These are phyloP conservation scores for Chrysopilus asiliformis DNA, from an alignment of 2,888 invertebrate species.

Conservation along the genomic window DNA sequence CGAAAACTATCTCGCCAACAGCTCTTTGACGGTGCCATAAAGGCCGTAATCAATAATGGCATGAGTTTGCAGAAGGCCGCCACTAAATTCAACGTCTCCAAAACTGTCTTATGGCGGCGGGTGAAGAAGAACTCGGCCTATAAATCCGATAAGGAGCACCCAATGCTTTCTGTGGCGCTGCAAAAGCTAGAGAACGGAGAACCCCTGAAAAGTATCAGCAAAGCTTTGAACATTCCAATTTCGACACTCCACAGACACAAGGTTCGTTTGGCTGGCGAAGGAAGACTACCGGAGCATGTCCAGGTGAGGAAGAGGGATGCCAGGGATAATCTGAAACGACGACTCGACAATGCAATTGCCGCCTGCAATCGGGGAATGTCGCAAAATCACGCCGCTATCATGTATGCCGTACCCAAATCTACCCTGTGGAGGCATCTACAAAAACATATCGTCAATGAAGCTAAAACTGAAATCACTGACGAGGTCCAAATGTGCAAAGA, in stretches of 20 bases:
- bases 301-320: conserved; percentile 28
- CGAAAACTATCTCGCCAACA: no score
- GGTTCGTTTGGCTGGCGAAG: conserved; percentile 29
- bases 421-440: conserved; percentile 35
- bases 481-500: no score
- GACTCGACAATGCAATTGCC: conserved; percentile 30
- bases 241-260: conserved; percentile 35
- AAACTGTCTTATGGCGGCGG: conserved; percentile 34
- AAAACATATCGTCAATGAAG: conserved; percentile 15
- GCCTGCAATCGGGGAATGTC: conserved; percentile 34
- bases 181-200: conserved; percentile 31
- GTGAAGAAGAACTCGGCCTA: conserved; percentile 31
- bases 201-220: conserved; percentile 32
- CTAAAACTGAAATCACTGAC: no score
- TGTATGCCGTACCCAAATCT: conserved; percentile 34
- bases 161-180: conserved; percentile 27
- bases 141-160: conserved; percentile 29
- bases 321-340: conserved; percentile 29
- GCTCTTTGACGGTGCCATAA: conserved; percentile 28
- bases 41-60: conserved; percentile 29
- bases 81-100: conserved; percentile 30
- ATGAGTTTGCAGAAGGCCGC: conserved; percentile 33
- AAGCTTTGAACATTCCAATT: conserved; percentile 34
- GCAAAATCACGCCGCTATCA: conserved; percentile 34
- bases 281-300: conserved; percentile 30